Percentiles rank a stretch among this genome's conserved stretches.
phyloP scores from a whole-genome alignment of 2,888 invertebrate genomes.

The Ceratothoa steindachneri region DNA sequence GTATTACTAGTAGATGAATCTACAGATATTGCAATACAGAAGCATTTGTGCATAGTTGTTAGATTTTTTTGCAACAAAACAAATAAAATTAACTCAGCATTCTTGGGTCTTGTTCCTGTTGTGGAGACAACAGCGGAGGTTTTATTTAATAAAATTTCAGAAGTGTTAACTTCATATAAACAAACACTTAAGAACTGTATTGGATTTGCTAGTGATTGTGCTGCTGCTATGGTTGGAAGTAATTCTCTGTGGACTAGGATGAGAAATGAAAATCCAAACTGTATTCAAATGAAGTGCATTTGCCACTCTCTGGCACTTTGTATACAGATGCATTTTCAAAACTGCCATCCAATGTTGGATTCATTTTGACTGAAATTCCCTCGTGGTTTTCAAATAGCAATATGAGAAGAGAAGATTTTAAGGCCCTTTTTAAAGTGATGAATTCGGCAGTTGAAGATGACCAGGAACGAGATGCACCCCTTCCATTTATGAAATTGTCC shows the following conservation, averaged over 20 bases:
- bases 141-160: no score
- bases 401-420: neutral
- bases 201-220: neutral
- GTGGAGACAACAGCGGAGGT: neutral
- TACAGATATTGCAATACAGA: neutral
- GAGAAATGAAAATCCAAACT: neutral
- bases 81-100: neutral
- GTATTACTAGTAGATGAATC: neutral
- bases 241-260: neutral
- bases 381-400: neutral
- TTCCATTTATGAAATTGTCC: no score
- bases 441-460: no score
- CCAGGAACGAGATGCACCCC: no score
- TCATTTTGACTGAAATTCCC: neutral
- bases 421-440: neutral
- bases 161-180: neutral
- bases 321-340: neutral
- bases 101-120: neutral
- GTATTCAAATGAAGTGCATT: constrained; percentile 1
- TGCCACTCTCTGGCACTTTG: neutral
- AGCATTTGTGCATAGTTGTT: neutral
- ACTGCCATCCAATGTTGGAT: neutral
- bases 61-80: neutral
- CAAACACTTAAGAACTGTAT: neutral
- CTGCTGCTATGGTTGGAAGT: neutral